Conservation (phyloP, 2,888 invertebrate species). For the Galerucella pusilla region DNA sequence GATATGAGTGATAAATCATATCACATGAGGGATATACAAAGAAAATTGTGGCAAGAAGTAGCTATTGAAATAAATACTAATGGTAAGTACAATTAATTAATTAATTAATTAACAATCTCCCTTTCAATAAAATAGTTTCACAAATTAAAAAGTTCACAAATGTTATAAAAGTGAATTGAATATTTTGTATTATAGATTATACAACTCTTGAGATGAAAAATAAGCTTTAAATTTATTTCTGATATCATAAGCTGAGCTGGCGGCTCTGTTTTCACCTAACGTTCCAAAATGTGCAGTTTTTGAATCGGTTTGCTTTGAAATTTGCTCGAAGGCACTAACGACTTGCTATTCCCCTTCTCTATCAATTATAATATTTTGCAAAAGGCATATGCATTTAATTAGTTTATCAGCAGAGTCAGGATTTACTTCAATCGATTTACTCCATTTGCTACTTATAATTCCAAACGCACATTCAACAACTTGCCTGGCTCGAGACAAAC, state of each 20-base stretch:
- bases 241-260: slow-evolving; percentile 30
- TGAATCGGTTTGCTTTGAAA: slow-evolving; percentile 27
- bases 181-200: slow-evolving; percentile 22
- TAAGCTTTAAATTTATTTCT: slow-evolving; percentile 33
- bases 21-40: slow-evolving; percentile 18
- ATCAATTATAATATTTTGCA: slow-evolving; percentile 40
- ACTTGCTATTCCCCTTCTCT: slow-evolving; percentile 37
- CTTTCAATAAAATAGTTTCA: background rate
- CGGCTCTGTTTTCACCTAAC: slow-evolving; percentile 30
- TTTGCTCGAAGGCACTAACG: slow-evolving; percentile 27
- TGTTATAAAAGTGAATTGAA: background rate
- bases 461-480: too few relatives aligned
- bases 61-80: slow-evolving; percentile 28
- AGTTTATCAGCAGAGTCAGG: slow-evolving; percentile 31
- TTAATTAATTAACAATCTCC: background rate
- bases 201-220: slow-evolving; percentile 30
- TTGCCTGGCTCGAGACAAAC: too few relatives aligned
- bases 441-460: too few relatives aligned
- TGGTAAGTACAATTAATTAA: slow-evolving; percentile 23
- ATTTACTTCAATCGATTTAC: slow-evolving; percentile 37
- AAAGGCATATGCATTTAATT: slow-evolving; percentile 40
- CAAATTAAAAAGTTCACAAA: background rate
- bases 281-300: slow-evolving; percentile 29
- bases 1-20: slow-evolving; percentile 25
- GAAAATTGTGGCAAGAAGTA: slow-evolving; percentile 31